phyloP scores from a whole-genome alignment of 2,797 vertebrate species.

The Falco cherrug region DNA sequence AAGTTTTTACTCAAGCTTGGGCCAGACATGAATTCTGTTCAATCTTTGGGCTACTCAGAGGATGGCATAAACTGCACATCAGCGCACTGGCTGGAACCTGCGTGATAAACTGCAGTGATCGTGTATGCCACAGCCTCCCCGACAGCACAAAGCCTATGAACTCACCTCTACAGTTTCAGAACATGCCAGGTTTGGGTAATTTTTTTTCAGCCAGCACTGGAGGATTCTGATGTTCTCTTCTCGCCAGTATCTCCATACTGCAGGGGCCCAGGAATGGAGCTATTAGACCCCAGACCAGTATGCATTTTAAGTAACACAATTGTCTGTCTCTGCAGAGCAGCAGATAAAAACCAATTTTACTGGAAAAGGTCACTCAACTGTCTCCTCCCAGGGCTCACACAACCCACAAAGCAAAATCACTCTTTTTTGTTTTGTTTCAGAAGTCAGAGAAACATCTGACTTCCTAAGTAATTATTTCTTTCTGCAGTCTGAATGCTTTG shows the following conservation, averaged over 20 bases:
- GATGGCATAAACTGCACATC: background rate
- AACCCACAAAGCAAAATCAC: background rate
- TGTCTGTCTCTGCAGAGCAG: background rate
- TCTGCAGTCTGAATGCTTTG: background rate
- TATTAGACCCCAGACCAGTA: background rate
- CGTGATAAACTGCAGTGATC: accelerated
- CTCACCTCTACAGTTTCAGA: background rate
- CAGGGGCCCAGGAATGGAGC: background rate
- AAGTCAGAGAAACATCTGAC: background rate
- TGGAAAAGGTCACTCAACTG: background rate
- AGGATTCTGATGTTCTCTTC: background rate
- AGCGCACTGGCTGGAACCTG: accelerated
- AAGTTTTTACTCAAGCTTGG: background rate
- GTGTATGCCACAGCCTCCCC: accelerated
- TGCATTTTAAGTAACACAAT: background rate
- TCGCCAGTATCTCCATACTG: background rate
- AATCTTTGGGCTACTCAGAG: background rate
- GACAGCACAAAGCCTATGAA: background rate
- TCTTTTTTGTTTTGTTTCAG: background rate
- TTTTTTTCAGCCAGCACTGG: background rate
- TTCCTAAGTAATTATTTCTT: background rate
- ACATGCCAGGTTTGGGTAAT: background rate
- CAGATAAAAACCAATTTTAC: background rate
- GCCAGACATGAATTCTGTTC: background rate
- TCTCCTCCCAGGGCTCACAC: background rate